Evolutionary conservation across 2,888 invertebrate genomes (phyloP), one percentile per base, ranked within the genome.

Genomic region (Macaria notata): DNA sequence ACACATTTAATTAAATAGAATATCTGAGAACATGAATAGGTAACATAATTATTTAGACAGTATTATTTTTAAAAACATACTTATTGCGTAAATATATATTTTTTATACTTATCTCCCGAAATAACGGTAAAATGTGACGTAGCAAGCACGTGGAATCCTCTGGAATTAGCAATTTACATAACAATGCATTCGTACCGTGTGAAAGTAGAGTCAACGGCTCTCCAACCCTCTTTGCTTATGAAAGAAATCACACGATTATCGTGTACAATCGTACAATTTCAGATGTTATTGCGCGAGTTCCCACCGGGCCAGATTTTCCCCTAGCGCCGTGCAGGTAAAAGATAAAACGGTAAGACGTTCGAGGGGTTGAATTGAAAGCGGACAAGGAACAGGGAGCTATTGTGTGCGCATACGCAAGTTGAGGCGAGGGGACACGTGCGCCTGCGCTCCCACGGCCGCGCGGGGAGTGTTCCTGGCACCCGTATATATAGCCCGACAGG

Each of bases 401-500:
- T 89, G 89, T 90, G 69, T 83, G 85, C 84, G 84, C 73, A 81
- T 85, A 72, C 88, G 88, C 86, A 88, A 88, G 84, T 73, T 81
- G 84, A 72, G 88, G 88, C 86, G 88, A 88, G 84, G 76, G 81
- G 63, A 79, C 88, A 88, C 88, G 88, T 88, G 89, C 84, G 84
- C 78, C 29, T 49, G 69, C 77, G 84, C 74, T 90, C 90, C 84
- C 91, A 90, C 91, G 90, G 86, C 80, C 64, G 59, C 63, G 64
- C 59, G 71, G 80, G 80, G 73, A 83, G 79, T 82, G 76, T 70
- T 76, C 5, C 74, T 69, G 71, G 83, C 82, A 83, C 49, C 57
- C 76, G n/a, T 38, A 73, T 83, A 86, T 88, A 88, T 80, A 89
- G 83, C 78, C 77, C 77, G 68, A 72, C 59, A 47, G 55, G 58